A percentile compares a stretch with the other conserved stretches of the same genome.
These are phyloP conservation scores for Brachionus rotundiformis DNA, from an alignment of 1,140 invertebrate genomes.

Conservation along the genomic window DNA sequence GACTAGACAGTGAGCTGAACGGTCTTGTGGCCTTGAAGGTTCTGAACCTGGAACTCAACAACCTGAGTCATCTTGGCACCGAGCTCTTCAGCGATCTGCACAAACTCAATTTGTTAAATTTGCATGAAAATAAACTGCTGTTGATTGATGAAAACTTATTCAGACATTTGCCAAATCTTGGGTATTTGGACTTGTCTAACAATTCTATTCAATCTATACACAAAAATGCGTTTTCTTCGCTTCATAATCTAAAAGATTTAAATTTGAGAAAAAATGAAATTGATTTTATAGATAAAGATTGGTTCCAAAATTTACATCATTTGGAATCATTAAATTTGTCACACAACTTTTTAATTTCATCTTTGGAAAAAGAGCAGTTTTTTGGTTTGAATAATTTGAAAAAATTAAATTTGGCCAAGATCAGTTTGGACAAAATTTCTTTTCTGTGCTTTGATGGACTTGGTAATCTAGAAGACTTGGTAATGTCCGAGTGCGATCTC, in stretches of 20 bases:
- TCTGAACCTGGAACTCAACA: neutral
- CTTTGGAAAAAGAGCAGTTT: neutral
- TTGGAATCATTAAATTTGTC: constrained; percentile 19
- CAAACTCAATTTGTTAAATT: neutral
- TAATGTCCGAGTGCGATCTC: neutral
- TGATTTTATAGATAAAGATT: constrained; percentile 6
- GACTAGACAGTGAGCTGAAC: neutral
- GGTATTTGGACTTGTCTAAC: constrained; percentile 14
- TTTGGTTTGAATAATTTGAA: neutral
- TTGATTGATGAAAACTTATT: constrained; percentile 1
- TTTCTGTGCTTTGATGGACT: neutral
- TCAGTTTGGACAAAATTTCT: neutral
- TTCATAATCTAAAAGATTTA: neutral
- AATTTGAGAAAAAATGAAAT: constrained; percentile 25
- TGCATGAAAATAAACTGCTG: neutral
- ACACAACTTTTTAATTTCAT: constrained; percentile 5
- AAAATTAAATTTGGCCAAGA: constrained; percentile 10
- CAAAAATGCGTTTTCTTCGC: neutral
- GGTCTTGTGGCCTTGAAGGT: neutral
- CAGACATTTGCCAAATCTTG: neutral
- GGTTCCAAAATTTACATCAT: constrained; percentile 2
- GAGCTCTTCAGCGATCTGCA: neutral
- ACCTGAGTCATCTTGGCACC: neutral
- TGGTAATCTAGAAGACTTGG: neutral
- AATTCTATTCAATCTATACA: constrained; percentile 29